Evolutionary conservation across 2,113 vertebrate genomes (phyloP).

Genomic region (Aegithalos caudatus): DNA sequence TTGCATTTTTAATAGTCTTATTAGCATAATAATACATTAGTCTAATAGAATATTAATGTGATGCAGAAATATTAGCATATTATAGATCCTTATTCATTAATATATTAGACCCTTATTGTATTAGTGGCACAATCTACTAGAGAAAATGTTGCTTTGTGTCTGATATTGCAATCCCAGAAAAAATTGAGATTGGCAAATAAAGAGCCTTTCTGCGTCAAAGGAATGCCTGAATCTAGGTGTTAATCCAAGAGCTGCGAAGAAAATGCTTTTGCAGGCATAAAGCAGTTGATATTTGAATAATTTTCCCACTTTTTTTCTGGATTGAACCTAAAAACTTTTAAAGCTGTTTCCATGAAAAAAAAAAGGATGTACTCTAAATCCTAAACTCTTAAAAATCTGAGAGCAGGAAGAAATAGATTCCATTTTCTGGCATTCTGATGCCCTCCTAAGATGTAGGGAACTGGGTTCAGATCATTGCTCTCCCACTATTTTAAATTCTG

Average conservation of each 20-base stretch:
- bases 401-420: not conserved
- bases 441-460: not conserved
- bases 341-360: not conserved
- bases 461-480: not conserved
- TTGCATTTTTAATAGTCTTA: conserved; percentile 67
- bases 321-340: not conserved
- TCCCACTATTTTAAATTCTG: not conserved
- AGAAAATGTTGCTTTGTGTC: conserved; percentile 41
- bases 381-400: not conserved
- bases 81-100: conserved; percentile 64
- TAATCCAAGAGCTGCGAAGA: not conserved
- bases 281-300: not conserved
- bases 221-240: not conserved
- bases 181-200: not conserved
- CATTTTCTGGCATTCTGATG: not conserved
- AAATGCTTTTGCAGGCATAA: not conserved
- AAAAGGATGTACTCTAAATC: not conserved
- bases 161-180: conserved; percentile 10
- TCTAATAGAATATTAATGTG: conserved; percentile 69
- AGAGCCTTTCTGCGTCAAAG: not conserved
- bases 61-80: conserved; percentile 61
- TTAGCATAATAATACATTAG: conserved; percentile 67
- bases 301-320: not conserved
- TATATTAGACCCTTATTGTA: conserved; percentile 57
- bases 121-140: conserved; percentile 31